A percentile compares a stretch with the other conserved stretches of the same genome.
Evolutionary conservation across 2,888 invertebrate genomes (phyloP).

Genomic region (Argynnis bischoffii): DNA sequence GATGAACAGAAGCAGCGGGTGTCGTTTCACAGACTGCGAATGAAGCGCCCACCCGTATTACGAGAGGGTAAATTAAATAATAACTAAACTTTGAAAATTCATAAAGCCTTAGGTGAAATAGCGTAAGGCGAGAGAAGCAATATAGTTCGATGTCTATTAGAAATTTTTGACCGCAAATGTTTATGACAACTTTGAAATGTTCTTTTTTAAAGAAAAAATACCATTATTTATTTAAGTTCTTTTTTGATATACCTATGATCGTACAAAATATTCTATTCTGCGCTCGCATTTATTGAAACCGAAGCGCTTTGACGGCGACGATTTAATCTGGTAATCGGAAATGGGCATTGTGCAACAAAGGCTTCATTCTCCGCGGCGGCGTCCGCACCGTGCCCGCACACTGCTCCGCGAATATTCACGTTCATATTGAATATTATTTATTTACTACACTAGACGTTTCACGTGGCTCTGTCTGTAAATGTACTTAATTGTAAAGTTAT

Average conservation of each 20-base stretch:
- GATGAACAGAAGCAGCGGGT: slow-evolving; percentile 63
- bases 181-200: slow-evolving; percentile 49
- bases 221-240: neutral
- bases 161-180: slow-evolving; percentile 67
- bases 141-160: slow-evolving; percentile 64
- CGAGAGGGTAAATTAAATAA: slow-evolving; percentile 75
- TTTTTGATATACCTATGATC: slow-evolving; percentile 29
- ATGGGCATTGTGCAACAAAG: slow-evolving; percentile 80
- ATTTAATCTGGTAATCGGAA: slow-evolving; percentile 82
- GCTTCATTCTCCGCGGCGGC: slow-evolving; percentile 61
- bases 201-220: slow-evolving; percentile 13
- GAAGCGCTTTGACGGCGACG: slow-evolving; percentile 69
- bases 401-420: slow-evolving; percentile 37
- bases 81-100: slow-evolving; percentile 67
- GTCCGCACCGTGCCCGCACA: slow-evolving; percentile 28
- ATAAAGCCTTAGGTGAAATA: slow-evolving; percentile 48
- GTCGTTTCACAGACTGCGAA: slow-evolving; percentile 63
- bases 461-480: neutral
- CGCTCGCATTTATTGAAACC: slow-evolving; percentile 62
- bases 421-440: slow-evolving; percentile 6
- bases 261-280: slow-evolving; percentile 47
- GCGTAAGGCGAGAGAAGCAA: slow-evolving; percentile 49
- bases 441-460: slow-evolving; percentile 2
- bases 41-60: slow-evolving; percentile 40
- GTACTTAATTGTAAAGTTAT: neutral